phyloP scores from a whole-genome alignment of 2,888 invertebrate species.

The Meiosimyza platycephala region DNA sequence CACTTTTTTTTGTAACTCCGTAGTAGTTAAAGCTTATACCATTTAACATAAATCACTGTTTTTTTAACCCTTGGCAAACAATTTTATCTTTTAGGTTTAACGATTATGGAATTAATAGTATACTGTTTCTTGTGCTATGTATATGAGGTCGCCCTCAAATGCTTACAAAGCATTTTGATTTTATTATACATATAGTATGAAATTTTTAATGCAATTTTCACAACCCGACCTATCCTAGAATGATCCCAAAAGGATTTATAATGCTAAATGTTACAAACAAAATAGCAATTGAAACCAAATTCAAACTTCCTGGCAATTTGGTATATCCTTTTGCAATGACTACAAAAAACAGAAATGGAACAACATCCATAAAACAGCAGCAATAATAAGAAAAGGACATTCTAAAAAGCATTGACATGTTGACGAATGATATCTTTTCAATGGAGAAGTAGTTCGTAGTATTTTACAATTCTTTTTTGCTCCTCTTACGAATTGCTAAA shows the following conservation, averaged over 20 bases:
- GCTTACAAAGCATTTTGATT: too few relatives aligned
- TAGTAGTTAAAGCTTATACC: not conserved
- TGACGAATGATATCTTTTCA: slow-evolving; percentile 23
- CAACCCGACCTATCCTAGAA: not conserved
- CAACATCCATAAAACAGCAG: too few relatives aligned
- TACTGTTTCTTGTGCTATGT: too few relatives aligned
- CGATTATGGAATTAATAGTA: too few relatives aligned
- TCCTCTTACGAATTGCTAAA: slow-evolving; percentile 5
- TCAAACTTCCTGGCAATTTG: slow-evolving; percentile 2
- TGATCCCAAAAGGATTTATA: not conserved
- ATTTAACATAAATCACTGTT: not conserved
- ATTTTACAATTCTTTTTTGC: not conserved
- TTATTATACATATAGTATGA: too few relatives aligned
- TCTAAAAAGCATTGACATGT: slow-evolving; percentile 19
- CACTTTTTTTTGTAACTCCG: too few relatives aligned
- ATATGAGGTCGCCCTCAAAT: not conserved
- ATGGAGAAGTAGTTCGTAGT: not conserved
- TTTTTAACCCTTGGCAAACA: not conserved
- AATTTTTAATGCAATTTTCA: slow-evolving; percentile 1
- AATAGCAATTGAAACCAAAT: slow-evolving; percentile 2
- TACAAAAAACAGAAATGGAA: not conserved
- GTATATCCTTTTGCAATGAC: not conserved
- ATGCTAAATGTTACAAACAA: not conserved
- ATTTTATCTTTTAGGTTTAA: too few relatives aligned
- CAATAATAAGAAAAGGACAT: not conserved